A percentile compares a stretch with the other conserved stretches of the same genome.
phyloP scores from a whole-genome alignment of 2,797 vertebrate species.

The Florisuga fusca region DNA sequence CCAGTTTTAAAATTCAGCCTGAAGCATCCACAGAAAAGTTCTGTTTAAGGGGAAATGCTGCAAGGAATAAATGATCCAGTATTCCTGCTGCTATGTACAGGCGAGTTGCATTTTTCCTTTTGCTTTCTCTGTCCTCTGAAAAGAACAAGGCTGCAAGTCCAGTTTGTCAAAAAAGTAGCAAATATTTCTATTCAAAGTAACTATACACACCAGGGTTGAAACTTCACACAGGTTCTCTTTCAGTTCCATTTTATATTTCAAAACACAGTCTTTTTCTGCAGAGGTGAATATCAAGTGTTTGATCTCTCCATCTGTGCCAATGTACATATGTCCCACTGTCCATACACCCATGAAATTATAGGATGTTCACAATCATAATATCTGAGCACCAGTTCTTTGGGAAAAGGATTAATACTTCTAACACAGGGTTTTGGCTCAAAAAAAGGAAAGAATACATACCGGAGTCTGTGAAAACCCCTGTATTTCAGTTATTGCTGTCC shows the following conservation, averaged over 20 bases:
- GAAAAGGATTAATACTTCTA: not conserved
- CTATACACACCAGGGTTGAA: not conserved
- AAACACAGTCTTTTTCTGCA: not conserved
- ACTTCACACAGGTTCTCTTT: not conserved
- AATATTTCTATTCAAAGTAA: constrained; percentile 1
- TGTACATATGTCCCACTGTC: not conserved
- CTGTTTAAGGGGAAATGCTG: too few species aligned
- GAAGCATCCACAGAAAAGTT: too few species aligned
- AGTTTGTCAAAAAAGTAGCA: not conserved
- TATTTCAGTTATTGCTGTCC: not conserved
- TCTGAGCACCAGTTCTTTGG: not conserved
- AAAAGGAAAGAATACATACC: not conserved
- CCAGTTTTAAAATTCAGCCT: too few species aligned
- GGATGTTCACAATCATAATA: not conserved
- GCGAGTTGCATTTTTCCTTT: not conserved
- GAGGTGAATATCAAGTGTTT: not conserved
- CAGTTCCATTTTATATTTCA: not conserved
- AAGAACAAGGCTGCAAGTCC: not conserved
- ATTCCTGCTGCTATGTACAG: not conserved
- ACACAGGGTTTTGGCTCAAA: not conserved
- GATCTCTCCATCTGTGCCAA: not conserved
- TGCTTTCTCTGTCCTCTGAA: constrained; percentile 1
- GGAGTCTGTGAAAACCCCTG: not conserved
- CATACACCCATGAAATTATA: not conserved
- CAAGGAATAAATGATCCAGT: not conserved